Conservation (phyloP, 2,797 vertebrate genomes). For the Phataginus tetradactyla region DNA sequence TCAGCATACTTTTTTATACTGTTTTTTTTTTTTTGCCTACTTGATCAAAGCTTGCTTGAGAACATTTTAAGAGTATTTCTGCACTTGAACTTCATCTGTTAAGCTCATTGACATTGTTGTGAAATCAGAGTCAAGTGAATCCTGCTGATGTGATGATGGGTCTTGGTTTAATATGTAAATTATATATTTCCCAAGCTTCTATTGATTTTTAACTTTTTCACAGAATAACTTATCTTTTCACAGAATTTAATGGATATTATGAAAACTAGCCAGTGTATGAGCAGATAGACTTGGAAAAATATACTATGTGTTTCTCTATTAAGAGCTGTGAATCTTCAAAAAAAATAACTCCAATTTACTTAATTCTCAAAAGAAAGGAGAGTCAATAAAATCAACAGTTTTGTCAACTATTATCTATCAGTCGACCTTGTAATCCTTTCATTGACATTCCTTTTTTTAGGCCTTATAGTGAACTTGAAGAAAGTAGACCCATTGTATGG, state of each 20-base stretch:
- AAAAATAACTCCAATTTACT: background rate
- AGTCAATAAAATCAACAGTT: background rate
- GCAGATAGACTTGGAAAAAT: background rate
- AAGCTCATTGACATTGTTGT: background rate
- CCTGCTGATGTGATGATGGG: background rate
- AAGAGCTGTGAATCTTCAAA: background rate
- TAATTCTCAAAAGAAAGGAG: conserved; percentile 21
- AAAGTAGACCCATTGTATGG: background rate
- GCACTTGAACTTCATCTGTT: conserved; percentile 33
- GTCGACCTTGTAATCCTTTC: background rate
- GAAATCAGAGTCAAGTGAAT: background rate
- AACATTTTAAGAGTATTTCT: background rate
- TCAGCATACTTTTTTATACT: background rate
- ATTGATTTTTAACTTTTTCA: background rate
- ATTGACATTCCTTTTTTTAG: background rate
- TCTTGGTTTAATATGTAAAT: background rate
- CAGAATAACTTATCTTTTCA: background rate
- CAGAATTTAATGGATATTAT: background rate
- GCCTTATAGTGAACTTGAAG: background rate
- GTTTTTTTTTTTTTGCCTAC: background rate
- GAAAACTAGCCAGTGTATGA: conserved; percentile 28
- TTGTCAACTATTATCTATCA: background rate
- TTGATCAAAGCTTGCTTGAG: conserved; percentile 32
- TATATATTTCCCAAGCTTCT: background rate
- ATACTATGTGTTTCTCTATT: background rate